phyloP scores from a whole-genome alignment of 2,888 invertebrate genomes.

The Copidosoma aretas region DNA sequence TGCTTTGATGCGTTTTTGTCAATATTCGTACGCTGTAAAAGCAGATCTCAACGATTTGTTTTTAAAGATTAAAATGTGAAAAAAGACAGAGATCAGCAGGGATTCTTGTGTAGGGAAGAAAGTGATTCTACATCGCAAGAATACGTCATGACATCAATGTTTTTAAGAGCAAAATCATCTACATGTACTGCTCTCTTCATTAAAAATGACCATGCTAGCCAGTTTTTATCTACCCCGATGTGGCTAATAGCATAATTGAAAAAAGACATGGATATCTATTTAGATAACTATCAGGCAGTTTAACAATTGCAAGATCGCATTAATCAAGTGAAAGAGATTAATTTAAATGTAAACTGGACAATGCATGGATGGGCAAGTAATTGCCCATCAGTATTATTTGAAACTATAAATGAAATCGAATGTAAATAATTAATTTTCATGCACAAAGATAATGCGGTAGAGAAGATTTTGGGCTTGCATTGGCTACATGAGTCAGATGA shows the following conservation, averaged over 20 bases:
- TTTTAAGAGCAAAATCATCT: no score
- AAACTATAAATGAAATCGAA: no score
- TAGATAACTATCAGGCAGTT: slow-evolving; percentile 26
- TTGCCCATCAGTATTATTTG: no score
- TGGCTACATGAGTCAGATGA: neutral
- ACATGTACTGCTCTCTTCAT: no score
- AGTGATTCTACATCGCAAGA: neutral
- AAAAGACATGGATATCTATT: slow-evolving; percentile 36
- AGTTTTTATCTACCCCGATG: neutral
- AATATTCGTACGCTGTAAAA: no score
- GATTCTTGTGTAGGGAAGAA: neutral
- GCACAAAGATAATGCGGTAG: no score
- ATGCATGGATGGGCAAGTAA: slow-evolving; percentile 36
- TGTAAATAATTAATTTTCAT: neutral
- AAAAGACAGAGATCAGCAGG: no score
- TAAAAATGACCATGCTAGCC: neutral
- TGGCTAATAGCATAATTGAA: slow-evolving; percentile 29
- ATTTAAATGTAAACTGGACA: slow-evolving; percentile 33
- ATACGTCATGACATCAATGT: no score
- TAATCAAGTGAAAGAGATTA: slow-evolving; percentile 26
- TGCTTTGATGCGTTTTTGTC: no score
- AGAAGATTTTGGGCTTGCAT: neutral
- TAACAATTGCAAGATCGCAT: slow-evolving; percentile 37
- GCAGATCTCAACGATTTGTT: no score
- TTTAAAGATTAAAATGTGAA: no score